These are phyloP conservation scores for Labeo calbasu DNA, from an alignment of 2,797 vertebrate species.

Conservation along the genomic window DNA sequence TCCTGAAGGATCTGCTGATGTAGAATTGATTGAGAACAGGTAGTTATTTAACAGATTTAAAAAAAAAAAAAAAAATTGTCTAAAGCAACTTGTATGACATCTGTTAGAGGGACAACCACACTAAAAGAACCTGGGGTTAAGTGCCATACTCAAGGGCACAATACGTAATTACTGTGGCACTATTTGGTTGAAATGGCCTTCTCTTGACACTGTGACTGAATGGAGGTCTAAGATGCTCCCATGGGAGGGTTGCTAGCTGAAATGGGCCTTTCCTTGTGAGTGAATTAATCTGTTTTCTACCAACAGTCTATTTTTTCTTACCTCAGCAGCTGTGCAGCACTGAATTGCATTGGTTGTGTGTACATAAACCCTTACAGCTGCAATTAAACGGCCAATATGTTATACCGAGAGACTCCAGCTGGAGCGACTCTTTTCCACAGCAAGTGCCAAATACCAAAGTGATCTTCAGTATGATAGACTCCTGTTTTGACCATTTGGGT, in stretches of 20 bases:
- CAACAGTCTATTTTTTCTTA: slow-evolving; percentile 8
- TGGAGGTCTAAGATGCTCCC: slow-evolving; percentile 48
- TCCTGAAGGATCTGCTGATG: slow-evolving; percentile 11
- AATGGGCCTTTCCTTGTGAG: slow-evolving; percentile 53
- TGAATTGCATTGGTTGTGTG: slow-evolving; percentile 53
- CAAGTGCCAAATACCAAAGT: slow-evolving; percentile 43
- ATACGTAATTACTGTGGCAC: background rate
- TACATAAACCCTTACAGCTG: slow-evolving; percentile 58
- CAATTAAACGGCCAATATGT: slow-evolving; percentile 59
- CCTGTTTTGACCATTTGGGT: slow-evolving; percentile 24
- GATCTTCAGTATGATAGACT: slow-evolving; percentile 53
- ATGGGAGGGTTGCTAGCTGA: slow-evolving; percentile 56
- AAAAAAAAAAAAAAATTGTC: no score
- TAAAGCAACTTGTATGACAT: background rate
- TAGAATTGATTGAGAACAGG: slow-evolving; percentile 1
- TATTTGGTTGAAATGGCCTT: slow-evolving; percentile 14
- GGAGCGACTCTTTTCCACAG: slow-evolving; percentile 54
- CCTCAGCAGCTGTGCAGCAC: slow-evolving; percentile 21
- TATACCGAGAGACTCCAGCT: slow-evolving; percentile 54
- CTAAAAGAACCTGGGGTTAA: background rate
- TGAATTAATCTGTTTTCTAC: background rate
- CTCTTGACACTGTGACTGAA: slow-evolving; percentile 58
- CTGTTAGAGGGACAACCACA: background rate
- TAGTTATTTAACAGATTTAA: background rate
- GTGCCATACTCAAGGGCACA: background rate